phyloP scores from a whole-genome alignment of 2,797 vertebrate genomes.

The Neopelma chrysocephalum region DNA sequence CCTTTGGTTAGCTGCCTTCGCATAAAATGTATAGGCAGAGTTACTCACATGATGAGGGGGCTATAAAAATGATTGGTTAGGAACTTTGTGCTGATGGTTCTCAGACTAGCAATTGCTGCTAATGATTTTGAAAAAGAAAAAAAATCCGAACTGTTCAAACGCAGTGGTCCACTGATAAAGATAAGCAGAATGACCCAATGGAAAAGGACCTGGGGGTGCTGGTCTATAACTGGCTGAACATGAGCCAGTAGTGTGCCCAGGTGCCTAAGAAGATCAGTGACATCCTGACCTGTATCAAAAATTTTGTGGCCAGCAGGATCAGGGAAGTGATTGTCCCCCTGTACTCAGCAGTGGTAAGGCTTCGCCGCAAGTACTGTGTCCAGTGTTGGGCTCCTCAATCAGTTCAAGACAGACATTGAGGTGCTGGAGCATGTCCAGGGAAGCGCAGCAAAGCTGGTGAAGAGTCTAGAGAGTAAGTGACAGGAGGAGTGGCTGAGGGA shows the following conservation, averaged over 20 bases:
- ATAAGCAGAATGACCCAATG: not conserved
- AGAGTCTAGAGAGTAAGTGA: not conserved
- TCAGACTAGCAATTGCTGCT: not conserved
- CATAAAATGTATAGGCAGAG: not conserved
- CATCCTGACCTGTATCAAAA: not conserved
- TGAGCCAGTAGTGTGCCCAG: not conserved
- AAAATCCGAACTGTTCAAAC: not conserved
- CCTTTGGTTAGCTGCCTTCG: not conserved
- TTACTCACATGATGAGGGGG: fast-evolving
- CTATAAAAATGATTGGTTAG: not conserved
- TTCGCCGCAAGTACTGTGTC: not conserved
- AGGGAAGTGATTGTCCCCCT: not conserved
- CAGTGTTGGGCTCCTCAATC: not conserved
- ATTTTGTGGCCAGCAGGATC: not conserved
- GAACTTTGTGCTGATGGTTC: not conserved
- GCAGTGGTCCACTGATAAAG: not conserved
- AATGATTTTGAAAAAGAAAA: not conserved
- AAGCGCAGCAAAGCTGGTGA: not conserved
- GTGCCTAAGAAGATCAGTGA: not conserved
- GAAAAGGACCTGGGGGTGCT: not conserved
- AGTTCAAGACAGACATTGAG: not conserved
- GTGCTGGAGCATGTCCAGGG: not conserved
- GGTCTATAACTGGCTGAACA: not conserved
- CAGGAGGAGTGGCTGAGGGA: not conserved
- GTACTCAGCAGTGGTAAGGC: no score